Conservation (phyloP, 2,888 invertebrate genomes). For the Lissonota sp. region DNA sequence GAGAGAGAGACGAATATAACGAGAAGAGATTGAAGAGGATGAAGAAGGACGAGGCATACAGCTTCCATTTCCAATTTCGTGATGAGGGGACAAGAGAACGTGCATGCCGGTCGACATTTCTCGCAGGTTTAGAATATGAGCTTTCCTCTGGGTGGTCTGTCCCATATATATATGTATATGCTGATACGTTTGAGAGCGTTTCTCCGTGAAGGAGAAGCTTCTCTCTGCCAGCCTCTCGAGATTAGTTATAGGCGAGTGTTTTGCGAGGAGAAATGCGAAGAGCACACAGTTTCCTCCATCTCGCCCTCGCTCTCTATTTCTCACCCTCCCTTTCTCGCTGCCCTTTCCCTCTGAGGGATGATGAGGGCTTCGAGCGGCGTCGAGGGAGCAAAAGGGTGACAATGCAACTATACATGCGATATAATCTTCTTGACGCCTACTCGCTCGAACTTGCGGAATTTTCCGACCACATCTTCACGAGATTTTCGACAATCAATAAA, state of each 20-base stretch:
- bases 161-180: background rate
- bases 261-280: slow-evolving; percentile 23
- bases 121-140: slow-evolving; percentile 56
- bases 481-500: slow-evolving; percentile 66
- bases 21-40: slow-evolving; percentile 12
- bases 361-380: slow-evolving; percentile 32
- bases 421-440: slow-evolving; percentile 34
- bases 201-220: slow-evolving; percentile 17
- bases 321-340: too few relatives aligned
- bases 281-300: slow-evolving; percentile 25
- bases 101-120: slow-evolving; percentile 57
- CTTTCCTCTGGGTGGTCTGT: slow-evolving; percentile 8
- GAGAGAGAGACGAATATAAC: slow-evolving; percentile 4
- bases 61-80: slow-evolving; percentile 45
- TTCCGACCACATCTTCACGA: slow-evolving; percentile 19
- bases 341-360: slow-evolving; percentile 27
- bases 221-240: slow-evolving; percentile 16
- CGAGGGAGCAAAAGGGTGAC: slow-evolving; percentile 59
- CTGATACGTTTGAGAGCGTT: background rate
- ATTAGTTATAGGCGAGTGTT: slow-evolving; percentile 11
- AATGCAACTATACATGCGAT: slow-evolving; percentile 57
- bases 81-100: slow-evolving; percentile 16
- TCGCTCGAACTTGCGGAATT: slow-evolving; percentile 24
- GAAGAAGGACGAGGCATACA: slow-evolving; percentile 1
- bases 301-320: background rate